Base-by-base conservation (phyloP, 2,888 invertebrate genomes). In the Synanthedon formicaeformis region DNA sequence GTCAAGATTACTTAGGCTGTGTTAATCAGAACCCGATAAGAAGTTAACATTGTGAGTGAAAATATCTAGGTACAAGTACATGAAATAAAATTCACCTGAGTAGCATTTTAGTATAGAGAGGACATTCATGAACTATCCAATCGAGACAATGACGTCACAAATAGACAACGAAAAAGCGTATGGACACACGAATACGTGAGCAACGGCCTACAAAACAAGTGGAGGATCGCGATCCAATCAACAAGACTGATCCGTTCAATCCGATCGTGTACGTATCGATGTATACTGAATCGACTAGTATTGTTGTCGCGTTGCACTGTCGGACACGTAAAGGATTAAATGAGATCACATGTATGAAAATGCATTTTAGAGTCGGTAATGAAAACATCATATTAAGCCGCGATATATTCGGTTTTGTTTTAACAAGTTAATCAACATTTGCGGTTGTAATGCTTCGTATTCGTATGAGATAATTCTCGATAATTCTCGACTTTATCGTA, bases 201-300 rank as follows among this genome's bases (percentile, higher is more conserved):
- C 49, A 12, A 16, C 49, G 49, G 49, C 45, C 45, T 49, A 49
- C 49, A 49, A 49, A 49, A 49, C 49, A 16, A 23, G 16, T 16
- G 3, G 58, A 58, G 61, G 63, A 66, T 65, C 66, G 63, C 52
- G 61, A 69, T 67, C 70, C 78, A 78, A 78, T 78, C 76, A 75
- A 72, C 73, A 71, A 70, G 64, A 65, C 65, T 69, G 70, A 74
- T 73, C 70, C 64, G 63, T 51, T 59, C 61, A 59, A 60, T 61
- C 58, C 52, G 57, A 45, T 45, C 45, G 45, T 45, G 14, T 45
- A 13, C 14, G 45, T n/a, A 45, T 45, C 13, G 14, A 45, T 45
- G 45, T 45, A 13, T 45, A 13, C 45, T 45, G 45, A 45, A 13
- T 45, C 13, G 45, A n/a, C n/a, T 45, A 6, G 45, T 45, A 13